Percentiles rank a stretch among this genome's conserved stretches.
Evolutionary conservation across 2,888 invertebrate genomes (phyloP).

Genomic region (Pharmacophagus antenor): DNA sequence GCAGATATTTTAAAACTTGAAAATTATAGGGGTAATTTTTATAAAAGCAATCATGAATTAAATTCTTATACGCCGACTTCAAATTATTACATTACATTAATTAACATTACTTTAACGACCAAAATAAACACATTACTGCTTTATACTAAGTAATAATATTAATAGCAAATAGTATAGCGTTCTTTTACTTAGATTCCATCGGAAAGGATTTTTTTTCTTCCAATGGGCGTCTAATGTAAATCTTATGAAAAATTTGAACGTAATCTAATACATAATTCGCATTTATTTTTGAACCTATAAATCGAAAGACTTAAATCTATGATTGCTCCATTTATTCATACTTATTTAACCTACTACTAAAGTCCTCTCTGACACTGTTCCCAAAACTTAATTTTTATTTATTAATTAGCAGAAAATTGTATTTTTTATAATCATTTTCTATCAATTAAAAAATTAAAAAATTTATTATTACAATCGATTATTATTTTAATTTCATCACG

Average conservation of each 20-base stretch:
- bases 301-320: constrained; percentile 1
- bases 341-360: not conserved
- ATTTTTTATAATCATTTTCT: not conserved
- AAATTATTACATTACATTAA: not conserved
- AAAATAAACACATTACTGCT: constrained; percentile 1
- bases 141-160: constrained; percentile 6
- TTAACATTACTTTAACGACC: not conserved
- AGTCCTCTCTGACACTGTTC: too few relatives aligned
- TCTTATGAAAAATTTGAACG: not conserved
- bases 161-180: not conserved
- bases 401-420: not conserved
- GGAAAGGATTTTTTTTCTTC: not conserved
- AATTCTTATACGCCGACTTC: too few relatives aligned
- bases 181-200: not conserved
- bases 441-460: not conserved
- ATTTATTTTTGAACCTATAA: not conserved
- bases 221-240: not conserved
- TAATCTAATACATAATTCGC: not conserved
- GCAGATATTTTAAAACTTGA: too few relatives aligned
- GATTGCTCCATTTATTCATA: not conserved
- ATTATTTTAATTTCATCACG: not conserved
- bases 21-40: too few relatives aligned
- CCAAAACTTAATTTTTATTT: not conserved
- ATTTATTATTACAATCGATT: not conserved
- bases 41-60: too few relatives aligned